A percentile compares a stretch with the other conserved stretches of the same genome.
phyloP scores from a whole-genome alignment of 2,797 vertebrate genomes.

The Xiphorhynchus erythropygius region DNA sequence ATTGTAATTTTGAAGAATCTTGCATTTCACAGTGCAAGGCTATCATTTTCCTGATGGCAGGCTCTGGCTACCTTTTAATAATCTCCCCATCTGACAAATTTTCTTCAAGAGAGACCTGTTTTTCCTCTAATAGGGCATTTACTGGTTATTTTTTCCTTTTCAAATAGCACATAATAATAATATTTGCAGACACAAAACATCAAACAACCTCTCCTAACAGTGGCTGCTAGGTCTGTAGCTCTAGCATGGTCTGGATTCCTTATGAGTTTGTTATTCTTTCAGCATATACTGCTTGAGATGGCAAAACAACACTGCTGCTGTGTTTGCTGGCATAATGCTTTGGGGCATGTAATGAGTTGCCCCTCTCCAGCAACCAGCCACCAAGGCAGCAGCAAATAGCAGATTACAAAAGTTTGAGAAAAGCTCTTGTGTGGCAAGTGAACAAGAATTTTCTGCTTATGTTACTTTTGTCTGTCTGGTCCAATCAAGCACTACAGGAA shows the following conservation, averaged over 20 bases:
- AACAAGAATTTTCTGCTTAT: not conserved
- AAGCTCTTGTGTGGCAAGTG: not conserved
- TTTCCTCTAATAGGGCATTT: conserved; percentile 52
- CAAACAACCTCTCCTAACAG: conserved; percentile 42
- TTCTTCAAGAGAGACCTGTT: conserved; percentile 33
- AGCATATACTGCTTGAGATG: not conserved
- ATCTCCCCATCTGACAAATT: conserved; percentile 17
- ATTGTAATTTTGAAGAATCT: not conserved
- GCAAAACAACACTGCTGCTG: not conserved
- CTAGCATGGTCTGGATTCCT: not conserved
- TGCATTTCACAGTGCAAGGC: not conserved
- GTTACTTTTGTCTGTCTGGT: not conserved
- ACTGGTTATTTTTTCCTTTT: conserved; percentile 40
- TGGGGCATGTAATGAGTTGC: not conserved
- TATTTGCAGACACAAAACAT: conserved; percentile 60
- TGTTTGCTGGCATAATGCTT: not conserved
- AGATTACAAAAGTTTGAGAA: not conserved
- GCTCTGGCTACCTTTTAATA: conserved; percentile 47
- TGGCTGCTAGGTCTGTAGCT: conserved; percentile 32
- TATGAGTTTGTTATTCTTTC: not conserved
- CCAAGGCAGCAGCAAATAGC: not conserved
- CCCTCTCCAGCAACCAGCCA: not conserved
- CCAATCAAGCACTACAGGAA: not conserved
- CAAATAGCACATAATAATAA: conserved; percentile 62
- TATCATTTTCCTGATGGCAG: conserved; percentile 37